Conservation (phyloP, 1,140 invertebrate genomes). For the Agrilus planipennis region DNA sequence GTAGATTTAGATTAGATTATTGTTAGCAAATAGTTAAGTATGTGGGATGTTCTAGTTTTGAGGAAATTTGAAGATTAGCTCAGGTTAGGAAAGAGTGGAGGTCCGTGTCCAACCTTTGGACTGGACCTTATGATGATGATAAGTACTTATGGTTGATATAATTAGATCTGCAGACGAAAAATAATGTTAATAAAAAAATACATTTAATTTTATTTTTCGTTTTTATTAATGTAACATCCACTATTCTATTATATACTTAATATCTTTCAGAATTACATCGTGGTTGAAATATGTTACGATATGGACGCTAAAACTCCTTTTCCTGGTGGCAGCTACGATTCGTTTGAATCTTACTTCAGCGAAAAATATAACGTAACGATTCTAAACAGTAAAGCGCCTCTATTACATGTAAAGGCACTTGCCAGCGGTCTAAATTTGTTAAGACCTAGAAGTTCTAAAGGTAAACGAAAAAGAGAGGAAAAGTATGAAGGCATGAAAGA, state of each 20-base stretch:
- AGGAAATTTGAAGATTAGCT: too few relatives aligned
- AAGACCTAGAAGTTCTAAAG: slow-evolving; percentile 22
- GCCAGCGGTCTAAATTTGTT: slow-evolving; percentile 59
- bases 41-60: too few relatives aligned
- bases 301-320: slow-evolving; percentile 70
- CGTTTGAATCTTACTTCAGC: slow-evolving; percentile 72
- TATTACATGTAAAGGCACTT: slow-evolving; percentile 83
- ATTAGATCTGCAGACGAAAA: too few relatives aligned
- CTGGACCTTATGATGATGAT: too few relatives aligned
- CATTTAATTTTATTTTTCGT: too few relatives aligned
- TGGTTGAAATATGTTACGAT: slow-evolving; percentile 69
- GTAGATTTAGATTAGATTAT: too few relatives aligned
- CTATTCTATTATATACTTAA: slow-evolving; percentile 4
- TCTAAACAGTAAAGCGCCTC: slow-evolving; percentile 58
- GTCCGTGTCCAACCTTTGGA: too few relatives aligned
- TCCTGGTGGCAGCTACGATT: slow-evolving; percentile 58
- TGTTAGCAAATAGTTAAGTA: too few relatives aligned
- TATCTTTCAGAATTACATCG: slow-evolving; percentile 54
- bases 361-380: slow-evolving; percentile 66
- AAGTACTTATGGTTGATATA: too few relatives aligned
- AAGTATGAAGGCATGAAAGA: slow-evolving; percentile 50
- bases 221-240: background rate
- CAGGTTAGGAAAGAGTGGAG: too few relatives aligned
- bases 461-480: slow-evolving; percentile 39
- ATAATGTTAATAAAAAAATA: too few relatives aligned